These are phyloP conservation scores for Tenthredo distinguenda DNA, from an alignment of 2,888 invertebrate species.

Conservation along the genomic window DNA sequence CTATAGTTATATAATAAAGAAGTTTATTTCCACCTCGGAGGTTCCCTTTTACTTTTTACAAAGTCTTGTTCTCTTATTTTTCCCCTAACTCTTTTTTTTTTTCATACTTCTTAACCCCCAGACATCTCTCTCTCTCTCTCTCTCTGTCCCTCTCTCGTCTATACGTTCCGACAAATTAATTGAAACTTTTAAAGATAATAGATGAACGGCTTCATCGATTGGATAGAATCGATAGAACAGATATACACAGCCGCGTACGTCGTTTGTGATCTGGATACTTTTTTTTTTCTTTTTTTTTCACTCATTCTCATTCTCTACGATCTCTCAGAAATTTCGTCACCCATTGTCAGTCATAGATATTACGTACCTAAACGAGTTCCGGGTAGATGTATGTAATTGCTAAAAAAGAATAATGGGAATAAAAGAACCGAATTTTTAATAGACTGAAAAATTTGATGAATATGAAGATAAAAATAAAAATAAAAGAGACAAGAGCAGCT, in stretches of 20 bases:
- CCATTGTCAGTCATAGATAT: too few species aligned
- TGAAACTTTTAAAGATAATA: slow-evolving; percentile 54
- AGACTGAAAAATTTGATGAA: too few species aligned
- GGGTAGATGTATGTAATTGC: too few species aligned
- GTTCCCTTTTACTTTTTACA: not conserved
- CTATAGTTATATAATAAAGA: not conserved
- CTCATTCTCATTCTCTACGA: too few species aligned
- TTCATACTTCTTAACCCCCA: not conserved
- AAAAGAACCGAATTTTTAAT: too few species aligned
- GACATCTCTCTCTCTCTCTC: not conserved
- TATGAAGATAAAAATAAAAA: too few species aligned
- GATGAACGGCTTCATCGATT: slow-evolving; percentile 21
- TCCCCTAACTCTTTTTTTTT: not conserved
- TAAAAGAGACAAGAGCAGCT: not conserved
- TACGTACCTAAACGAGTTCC: too few species aligned
- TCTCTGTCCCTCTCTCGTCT: not conserved
- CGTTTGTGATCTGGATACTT: not conserved
- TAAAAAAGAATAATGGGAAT: too few species aligned
- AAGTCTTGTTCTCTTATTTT: not conserved
- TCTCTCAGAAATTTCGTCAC: too few species aligned
- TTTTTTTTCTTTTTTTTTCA: too few species aligned
- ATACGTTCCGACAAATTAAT: slow-evolving; percentile 46
- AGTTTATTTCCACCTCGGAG: not conserved
- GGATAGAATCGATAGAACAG: slow-evolving; percentile 20
- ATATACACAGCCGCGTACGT: too few species aligned